Evolutionary conservation across 2,888 invertebrate genomes (phyloP).

Genomic region (Clunio marinus): DNA sequence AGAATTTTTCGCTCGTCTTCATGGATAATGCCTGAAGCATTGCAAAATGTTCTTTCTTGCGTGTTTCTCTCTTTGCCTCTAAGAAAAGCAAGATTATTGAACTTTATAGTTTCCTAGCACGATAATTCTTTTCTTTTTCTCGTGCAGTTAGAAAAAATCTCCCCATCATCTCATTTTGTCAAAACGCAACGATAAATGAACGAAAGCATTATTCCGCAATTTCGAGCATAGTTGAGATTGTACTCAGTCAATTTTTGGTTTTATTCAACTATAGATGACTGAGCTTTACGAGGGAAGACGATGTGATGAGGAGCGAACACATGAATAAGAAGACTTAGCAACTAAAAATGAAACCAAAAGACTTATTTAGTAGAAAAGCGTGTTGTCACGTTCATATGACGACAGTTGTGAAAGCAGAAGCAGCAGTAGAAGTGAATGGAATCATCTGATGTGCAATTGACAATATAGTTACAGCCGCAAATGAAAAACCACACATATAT

Average conservation of each 20-base stretch:
- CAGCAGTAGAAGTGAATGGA: not conserved
- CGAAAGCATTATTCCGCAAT: not conserved
- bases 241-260: not conserved
- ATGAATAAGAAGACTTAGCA: conserved; percentile 18
- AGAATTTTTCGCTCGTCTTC: no score
- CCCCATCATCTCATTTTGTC: not conserved
- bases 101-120: conserved; percentile 18
- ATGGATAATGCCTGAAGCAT: no score
- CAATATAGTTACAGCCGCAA: not conserved
- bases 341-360: conserved; percentile 24
- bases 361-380: conserved; percentile 27
- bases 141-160: no score
- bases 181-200: not conserved
- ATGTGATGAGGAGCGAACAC: not conserved
- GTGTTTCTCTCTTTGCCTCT: not conserved
- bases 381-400: conserved; percentile 10
- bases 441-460: conserved; percentile 13
- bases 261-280: not conserved
- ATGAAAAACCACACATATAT: conserved; percentile 17
- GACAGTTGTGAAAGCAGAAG: conserved; percentile 5
- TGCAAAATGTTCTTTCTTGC: not conserved
- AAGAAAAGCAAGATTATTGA: conserved; percentile 12
- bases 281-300: not conserved
- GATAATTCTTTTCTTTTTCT: no score
- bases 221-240: not conserved